Evolutionary conservation across 2,888 invertebrate species (phyloP), one percentile per base, ranked within the genome.

Genomic region (Melipona beecheii): DNA sequence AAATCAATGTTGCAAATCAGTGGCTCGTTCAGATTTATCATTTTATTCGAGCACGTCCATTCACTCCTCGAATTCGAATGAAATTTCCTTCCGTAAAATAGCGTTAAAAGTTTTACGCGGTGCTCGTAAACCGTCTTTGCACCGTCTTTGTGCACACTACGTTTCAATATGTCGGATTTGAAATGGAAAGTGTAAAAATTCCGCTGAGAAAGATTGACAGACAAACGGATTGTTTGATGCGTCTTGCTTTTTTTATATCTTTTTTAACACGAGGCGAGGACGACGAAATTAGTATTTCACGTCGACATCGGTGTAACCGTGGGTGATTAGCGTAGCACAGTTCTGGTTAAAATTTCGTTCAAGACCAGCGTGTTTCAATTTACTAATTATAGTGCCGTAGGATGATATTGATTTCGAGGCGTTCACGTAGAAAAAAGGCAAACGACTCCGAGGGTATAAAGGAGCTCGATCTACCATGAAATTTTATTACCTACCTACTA

Each of bases 391-490:
- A 66, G 65, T 2, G 64, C 31, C 9, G 52, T 50, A 15, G 50
- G 56, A 36, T 64, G 19, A 24, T 75, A 75, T 75, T 66, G 66
- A 75, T 75, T 66, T 66, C 49, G 36, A 54, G 19, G 66, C 21
- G 43, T 73, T 62, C 17, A 5, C 56, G 54, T 66, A 66, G n/a
- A 75, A 75, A 66, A 65, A 75, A 43, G 43, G 4, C 43, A 24
- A 65, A 74, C 24, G 65, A 58, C n/a, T 54, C 5, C 52, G 17
- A 43, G 43, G 52, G 19, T 36, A 66, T 66, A 75, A 43, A 31
- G 27, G 11, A 27, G 54, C 75, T 75, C 56, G 66, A 75, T 54
- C 65, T 65, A 54, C 74, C 65, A 43, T 66, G 66, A 75, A 66
- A 75, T 66, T 66, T 66, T 27, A 75, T 66, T 75, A 66, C 43